phyloP scores from a whole-genome alignment of 1,140 invertebrate genomes.

The Hycleus cichorii region DNA sequence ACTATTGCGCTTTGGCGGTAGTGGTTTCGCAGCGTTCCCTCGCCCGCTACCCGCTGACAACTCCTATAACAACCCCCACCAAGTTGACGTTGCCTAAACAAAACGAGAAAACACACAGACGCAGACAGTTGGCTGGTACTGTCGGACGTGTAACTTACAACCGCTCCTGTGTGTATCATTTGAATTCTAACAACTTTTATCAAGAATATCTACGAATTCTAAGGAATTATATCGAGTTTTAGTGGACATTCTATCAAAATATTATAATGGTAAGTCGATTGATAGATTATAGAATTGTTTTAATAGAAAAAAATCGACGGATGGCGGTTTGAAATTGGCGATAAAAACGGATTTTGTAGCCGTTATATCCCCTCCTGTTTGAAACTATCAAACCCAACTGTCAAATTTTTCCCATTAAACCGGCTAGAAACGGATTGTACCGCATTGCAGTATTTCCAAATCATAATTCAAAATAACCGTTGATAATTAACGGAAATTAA shows the following conservation, averaged over 20 bases:
- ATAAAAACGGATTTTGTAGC: too few species aligned
- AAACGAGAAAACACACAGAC: slow-evolving; percentile 31
- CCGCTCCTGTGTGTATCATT: slow-evolving; percentile 5
- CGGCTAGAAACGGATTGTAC: slow-evolving; percentile 28
- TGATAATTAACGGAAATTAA: neutral
- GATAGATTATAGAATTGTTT: neutral
- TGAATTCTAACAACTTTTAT: too few species aligned
- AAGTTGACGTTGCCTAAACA: slow-evolving; percentile 28
- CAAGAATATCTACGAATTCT: too few species aligned
- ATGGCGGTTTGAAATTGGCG: neutral
- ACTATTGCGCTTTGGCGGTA: slow-evolving; percentile 35
- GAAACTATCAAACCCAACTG: slow-evolving; percentile 23
- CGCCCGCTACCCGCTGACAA: slow-evolving; percentile 9
- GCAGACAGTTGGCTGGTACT: slow-evolving; percentile 48
- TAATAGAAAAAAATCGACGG: neutral
- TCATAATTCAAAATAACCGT: too few species aligned
- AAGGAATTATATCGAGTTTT: slow-evolving; percentile 23
- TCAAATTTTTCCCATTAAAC: slow-evolving; percentile 19
- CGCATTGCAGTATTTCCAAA: slow-evolving; percentile 31
- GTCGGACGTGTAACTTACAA: slow-evolving; percentile 46
- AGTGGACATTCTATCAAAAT: slow-evolving; percentile 31
- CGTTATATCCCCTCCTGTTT: too few species aligned
- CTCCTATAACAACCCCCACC: neutral
- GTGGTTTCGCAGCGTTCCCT: slow-evolving; percentile 22
- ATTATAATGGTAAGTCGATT: slow-evolving; percentile 50